Evolutionary conservation across 2,113 vertebrate species (phyloP), one percentile per base, ranked within the genome.

Genomic region (Engraulis encrasicolus): DNA sequence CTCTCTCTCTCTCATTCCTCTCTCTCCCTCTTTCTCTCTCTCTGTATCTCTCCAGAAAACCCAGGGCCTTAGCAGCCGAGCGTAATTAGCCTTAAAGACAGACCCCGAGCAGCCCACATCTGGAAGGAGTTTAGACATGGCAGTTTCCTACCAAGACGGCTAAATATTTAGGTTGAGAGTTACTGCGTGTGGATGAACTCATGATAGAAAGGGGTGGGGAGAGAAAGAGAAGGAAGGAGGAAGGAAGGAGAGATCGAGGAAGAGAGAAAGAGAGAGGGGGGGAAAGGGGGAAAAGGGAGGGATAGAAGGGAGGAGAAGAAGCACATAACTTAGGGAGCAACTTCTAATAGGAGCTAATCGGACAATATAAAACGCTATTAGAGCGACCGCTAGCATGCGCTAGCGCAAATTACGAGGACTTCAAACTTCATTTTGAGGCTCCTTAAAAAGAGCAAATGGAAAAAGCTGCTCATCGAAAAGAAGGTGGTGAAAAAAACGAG

Each of bases 151-250:
- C 95, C 93, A 94, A 88, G 93, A 93, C 92, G 90, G 92, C 95
- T 95, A 95, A 95, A 96, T 95, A 95, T 96, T 96, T 95, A 95
- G 94, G 94, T 96, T 95, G 91, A 94, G 94, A 95, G 94, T 96
- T 94, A 94, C 93, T 95, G 93, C 91, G 89, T 94, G 94, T 95
- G 94, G 95, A 95, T 94, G 94, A 94, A 94, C 93, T 92, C 91
- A 89, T 91, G 92, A 94, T 90, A 89, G 91, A 91, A 88, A 88
- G 86, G 83, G 79, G 87, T 90, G 52, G 91, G 82, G 87, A 87
- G 89, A 83, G 66, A 54, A 37, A 80, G 87, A 78, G 23, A 58
- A 31, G 18, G 36, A 88, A 86, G 82, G 86, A 85, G 74, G 86
- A 52, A 90, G 91, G 90, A 90, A 88, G 89, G 90, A 87, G 77